Evolutionary conservation across 2,113 vertebrate species (phyloP).

Genomic region (Puffinus mauretanicus): DNA sequence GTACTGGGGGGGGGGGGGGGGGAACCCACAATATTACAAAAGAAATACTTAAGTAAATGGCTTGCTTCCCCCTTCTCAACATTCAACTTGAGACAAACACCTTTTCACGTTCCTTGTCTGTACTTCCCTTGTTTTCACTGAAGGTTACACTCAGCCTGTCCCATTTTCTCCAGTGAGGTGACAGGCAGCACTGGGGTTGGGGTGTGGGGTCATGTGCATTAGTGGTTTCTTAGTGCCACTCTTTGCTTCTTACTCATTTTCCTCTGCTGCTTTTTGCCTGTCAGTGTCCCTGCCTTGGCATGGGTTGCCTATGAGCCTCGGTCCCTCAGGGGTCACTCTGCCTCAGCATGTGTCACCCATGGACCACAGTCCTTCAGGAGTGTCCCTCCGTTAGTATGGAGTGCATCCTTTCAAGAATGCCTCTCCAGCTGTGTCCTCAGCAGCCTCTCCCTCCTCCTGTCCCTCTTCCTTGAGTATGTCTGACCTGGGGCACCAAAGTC

Average conservation of each 20-base stretch:
- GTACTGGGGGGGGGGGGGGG: fast-evolving
- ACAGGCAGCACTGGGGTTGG: neutral
- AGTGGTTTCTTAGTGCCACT: neutral
- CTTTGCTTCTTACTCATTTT: neutral
- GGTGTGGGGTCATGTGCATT: neutral
- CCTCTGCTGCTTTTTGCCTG: neutral
- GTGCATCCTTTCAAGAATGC: neutral
- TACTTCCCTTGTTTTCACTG: neutral
- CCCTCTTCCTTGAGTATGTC: neutral
- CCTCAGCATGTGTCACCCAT: fast-evolving
- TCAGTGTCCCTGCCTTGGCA: neutral
- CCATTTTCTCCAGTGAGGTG: neutral
- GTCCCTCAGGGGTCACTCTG: neutral
- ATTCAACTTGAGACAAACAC: neutral
- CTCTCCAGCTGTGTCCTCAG: neutral
- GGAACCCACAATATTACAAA: neutral
- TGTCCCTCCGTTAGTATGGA: neutral
- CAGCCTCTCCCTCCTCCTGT: neutral
- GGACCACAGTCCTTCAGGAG: neutral
- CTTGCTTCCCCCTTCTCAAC: neutral
- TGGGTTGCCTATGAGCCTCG: fast-evolving
- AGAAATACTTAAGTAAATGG: neutral
- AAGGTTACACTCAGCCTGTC: neutral
- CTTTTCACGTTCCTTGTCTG: neutral
- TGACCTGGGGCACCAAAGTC: neutral